Conservation (phyloP, 2,888 invertebrate genomes). For the Graphium colonna region DNA sequence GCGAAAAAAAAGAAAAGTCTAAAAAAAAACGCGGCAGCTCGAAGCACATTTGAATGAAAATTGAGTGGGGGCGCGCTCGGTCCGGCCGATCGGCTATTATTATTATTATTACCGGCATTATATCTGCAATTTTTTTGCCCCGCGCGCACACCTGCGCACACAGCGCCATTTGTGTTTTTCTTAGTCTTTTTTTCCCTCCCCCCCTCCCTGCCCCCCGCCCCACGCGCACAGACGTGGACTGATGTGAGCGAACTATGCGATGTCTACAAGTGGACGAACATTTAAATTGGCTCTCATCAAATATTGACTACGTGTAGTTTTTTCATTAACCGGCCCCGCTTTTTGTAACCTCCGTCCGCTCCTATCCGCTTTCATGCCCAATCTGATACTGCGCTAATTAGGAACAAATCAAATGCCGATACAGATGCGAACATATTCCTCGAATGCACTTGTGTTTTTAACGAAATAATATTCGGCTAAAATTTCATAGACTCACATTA, state of each 20-base stretch:
- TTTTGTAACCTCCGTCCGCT: constrained; percentile 49
- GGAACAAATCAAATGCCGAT: constrained; percentile 4
- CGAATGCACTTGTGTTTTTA: too few species aligned
- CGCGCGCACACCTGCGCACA: constrained; percentile 66
- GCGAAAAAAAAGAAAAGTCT: constrained; percentile 67
- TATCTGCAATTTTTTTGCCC: constrained; percentile 78
- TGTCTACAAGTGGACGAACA: constrained; percentile 79
- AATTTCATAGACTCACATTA: too few species aligned
- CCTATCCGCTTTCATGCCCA: constrained; percentile 42
- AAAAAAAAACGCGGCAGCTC: constrained; percentile 48
- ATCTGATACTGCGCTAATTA: constrained; percentile 44
- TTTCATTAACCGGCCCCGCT: constrained; percentile 69
- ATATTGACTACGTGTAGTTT: constrained; percentile 78
- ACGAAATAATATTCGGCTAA: too few species aligned
- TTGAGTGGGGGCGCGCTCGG: constrained; percentile 65
- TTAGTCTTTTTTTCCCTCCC: constrained; percentile 69
- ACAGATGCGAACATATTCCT: too few species aligned
- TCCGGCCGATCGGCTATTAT: constrained; percentile 74
- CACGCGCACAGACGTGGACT: constrained; percentile 39
- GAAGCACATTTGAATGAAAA: constrained; percentile 77
- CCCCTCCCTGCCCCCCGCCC: constrained; percentile 52
- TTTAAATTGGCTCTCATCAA: constrained; percentile 80
- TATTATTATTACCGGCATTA: constrained; percentile 79
- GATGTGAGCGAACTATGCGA: constrained; percentile 68
- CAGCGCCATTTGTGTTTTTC: constrained; percentile 68